Evolutionary conservation across 1,140 invertebrate species (phyloP).

Genomic region (Saccostrea echinata): DNA sequence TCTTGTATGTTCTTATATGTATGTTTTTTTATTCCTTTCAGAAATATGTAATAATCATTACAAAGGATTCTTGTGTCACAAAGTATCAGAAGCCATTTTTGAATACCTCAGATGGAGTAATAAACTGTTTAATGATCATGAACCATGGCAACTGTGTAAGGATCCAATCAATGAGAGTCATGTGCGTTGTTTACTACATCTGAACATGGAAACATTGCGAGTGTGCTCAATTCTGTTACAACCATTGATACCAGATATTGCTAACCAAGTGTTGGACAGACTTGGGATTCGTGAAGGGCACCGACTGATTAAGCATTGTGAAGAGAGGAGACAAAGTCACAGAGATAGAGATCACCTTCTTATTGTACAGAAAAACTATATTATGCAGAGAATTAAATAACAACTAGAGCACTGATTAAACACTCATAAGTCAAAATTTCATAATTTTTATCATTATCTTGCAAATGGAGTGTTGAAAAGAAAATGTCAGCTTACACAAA

Average conservation of each 20-base stretch:
- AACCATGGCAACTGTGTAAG: constrained; percentile 93
- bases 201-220: constrained; percentile 89
- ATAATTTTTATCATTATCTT: no score
- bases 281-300: constrained; percentile 72
- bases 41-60: constrained; percentile 83
- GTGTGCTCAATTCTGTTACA: constrained; percentile 74
- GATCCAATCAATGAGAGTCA: constrained; percentile 76
- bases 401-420: background rate
- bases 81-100: constrained; percentile 90
- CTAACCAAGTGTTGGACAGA: constrained; percentile 82
- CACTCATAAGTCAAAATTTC: no score
- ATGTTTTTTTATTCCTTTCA: constrained; percentile 61
- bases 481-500: no score
- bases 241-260: constrained; percentile 90
- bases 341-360: background rate
- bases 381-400: constrained; percentile 27
- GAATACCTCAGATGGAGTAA: constrained; percentile 88
- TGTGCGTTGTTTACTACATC: constrained; percentile 88
- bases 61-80: constrained; percentile 84
- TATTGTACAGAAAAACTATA: background rate
- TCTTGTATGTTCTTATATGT: no score
- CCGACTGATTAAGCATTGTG: constrained; percentile 47
- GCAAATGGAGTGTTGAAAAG: no score
- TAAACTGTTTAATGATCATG: constrained; percentile 90
- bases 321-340: background rate